A percentile compares a stretch with the other conserved stretches of the same genome.
These are phyloP conservation scores for Chymomyza procnemis DNA, from an alignment of 2,888 invertebrate species.

Conservation along the genomic window DNA sequence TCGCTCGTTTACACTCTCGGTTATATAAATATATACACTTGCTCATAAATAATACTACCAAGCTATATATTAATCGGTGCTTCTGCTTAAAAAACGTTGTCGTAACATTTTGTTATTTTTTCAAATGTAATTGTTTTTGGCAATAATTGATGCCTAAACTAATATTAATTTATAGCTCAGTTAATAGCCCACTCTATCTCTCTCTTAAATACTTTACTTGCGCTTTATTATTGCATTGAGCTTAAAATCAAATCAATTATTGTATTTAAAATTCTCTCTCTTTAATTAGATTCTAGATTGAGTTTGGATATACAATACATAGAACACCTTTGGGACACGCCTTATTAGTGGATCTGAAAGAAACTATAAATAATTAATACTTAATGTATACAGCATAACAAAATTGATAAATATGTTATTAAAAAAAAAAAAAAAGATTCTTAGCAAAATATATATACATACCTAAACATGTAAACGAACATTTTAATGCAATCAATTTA, in stretches of 20 bases:
- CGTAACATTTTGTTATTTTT: slow-evolving; percentile 43
- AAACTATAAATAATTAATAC: slow-evolving; percentile 25
- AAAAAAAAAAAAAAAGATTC: slow-evolving; percentile 51
- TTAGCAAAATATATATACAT: slow-evolving; percentile 60
- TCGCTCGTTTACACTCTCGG: not conserved
- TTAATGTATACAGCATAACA: slow-evolving; percentile 30
- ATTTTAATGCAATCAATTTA: slow-evolving; percentile 67
- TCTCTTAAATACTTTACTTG: slow-evolving; percentile 3
- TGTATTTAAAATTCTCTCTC: slow-evolving; percentile 49
- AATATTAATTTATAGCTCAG: slow-evolving; percentile 22
- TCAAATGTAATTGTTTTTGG: slow-evolving; percentile 59
- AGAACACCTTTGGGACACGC: slow-evolving; percentile 66
- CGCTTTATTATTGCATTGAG: slow-evolving; percentile 11
- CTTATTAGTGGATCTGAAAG: slow-evolving; percentile 70
- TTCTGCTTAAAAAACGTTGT: slow-evolving; percentile 12
- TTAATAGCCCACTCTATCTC: slow-evolving; percentile 32
- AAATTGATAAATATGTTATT: slow-evolving; percentile 35
- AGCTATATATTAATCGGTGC: not conserved
- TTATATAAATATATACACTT: not conserved
- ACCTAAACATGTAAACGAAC: slow-evolving; percentile 47
- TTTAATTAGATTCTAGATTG: slow-evolving; percentile 66
- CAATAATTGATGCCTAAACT: slow-evolving; percentile 46
- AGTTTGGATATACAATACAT: slow-evolving; percentile 57
- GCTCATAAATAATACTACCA: slow-evolving; percentile 14
- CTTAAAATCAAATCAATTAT: slow-evolving; percentile 3